Conservation (phyloP, 2,113 vertebrate species). For the Pachycephala philippinensis region DNA sequence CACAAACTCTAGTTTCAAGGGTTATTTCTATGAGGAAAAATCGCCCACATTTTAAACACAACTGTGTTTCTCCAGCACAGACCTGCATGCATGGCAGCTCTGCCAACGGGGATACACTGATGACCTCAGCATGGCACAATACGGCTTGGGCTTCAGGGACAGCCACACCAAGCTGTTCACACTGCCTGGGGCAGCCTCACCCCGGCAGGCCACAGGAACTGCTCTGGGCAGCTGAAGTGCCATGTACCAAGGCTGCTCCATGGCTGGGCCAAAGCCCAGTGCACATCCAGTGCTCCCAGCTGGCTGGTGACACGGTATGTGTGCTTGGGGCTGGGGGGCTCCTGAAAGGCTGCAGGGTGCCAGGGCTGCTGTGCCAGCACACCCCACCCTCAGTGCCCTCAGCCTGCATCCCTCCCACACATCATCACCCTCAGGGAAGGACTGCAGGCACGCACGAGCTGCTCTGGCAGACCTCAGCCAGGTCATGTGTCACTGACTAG, state of each 20-base stretch:
- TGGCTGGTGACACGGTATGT: fast-evolving
- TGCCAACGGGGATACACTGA: neutral
- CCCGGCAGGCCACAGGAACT: neutral
- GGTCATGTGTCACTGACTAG: neutral
- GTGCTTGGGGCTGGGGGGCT: neutral
- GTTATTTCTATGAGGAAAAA: neutral
- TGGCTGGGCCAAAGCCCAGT: neutral
- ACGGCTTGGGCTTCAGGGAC: fast-evolving
- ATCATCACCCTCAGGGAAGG: neutral
- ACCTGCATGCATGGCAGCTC: neutral
- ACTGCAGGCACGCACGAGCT: neutral
- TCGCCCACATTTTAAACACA: neutral
- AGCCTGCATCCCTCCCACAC: fast-evolving
- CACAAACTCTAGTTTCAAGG: neutral
- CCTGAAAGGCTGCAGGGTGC: neutral
- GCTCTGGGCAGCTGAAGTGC: neutral
- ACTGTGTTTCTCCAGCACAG: neutral
- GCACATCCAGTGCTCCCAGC: neutral
- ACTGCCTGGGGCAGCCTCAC: fast-evolving
- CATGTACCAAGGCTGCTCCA: fast-evolving
- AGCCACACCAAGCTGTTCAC: neutral
- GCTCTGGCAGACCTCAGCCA: neutral
- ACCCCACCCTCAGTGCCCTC: fast-evolving
- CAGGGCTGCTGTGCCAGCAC: neutral
- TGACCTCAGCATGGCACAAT: fast-evolving